Evolutionary conservation across 1,140 invertebrate species (phyloP), one percentile per base, ranked within the genome.

Genomic region (Araneus ventricosus): DNA sequence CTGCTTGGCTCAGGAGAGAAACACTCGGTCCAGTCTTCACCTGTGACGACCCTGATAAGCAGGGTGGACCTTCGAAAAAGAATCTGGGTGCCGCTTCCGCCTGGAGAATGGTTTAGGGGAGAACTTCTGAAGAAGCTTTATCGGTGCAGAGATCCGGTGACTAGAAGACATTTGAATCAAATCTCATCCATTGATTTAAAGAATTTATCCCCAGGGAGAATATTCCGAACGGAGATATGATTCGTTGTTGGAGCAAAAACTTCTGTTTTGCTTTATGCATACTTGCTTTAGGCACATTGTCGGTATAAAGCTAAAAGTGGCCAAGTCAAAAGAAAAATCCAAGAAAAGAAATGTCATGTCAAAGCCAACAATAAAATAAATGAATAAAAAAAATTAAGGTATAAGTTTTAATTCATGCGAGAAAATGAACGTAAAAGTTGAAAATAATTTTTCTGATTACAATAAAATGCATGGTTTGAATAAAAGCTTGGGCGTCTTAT

Each of bases 41-140:
- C 67, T 34, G 14, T 30, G 17, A 14, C 70, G 30, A 75, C 70
- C 27, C 70, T 75, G 70, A 75, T 75, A 75, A 75, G 70, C 14
- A 75, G 70, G 70, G 70, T 34, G 70, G 27, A 75, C 70, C 70
- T 75, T 34, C 20, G 30, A 37, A 75, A 75, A 75, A 75, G 70
- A 75, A 75, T 75, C 22, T 75, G 70, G 70, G 70, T 75, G 70
- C 70, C 70, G 70, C 70, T 75, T 75, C 34, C 70, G 30, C 27
- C 70, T 75, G n/a, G 34, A 75, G 30, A 34, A 34, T 75, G 8
- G 70, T 34, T 75, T 75, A 4, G 34, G 30, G 17, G 70, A 37
- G 70, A 30, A 75, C 70, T 75, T 75, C 70, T 75, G 70, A 37
- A 27, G 70, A 37, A 75, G 70, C 20, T 17, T 75, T 75, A 75